Percentiles rank a stretch among this genome's conserved stretches.
These are phyloP conservation scores for Drepana falcataria DNA, from an alignment of 2,888 invertebrate genomes.

Conservation along the genomic window DNA sequence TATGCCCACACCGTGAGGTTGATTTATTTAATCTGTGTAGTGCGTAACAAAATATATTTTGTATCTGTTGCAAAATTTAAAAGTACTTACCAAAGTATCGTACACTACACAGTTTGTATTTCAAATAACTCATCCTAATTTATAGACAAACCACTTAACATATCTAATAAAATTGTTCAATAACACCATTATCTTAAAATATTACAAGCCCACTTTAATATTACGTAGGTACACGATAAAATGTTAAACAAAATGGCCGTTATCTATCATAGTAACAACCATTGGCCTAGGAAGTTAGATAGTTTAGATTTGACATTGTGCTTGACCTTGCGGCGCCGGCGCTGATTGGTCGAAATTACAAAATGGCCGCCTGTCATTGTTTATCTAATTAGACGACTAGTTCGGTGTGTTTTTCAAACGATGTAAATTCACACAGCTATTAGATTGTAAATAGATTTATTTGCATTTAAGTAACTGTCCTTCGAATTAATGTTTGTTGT, in stretches of 20 bases:
- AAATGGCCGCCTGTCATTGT: slow-evolving; percentile 68
- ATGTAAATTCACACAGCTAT: slow-evolving; percentile 26
- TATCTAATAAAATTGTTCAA: not conserved
- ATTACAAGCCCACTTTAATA: not conserved
- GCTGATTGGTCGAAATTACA: slow-evolving; percentile 59
- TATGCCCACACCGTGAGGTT: too few species aligned
- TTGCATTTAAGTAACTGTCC: slow-evolving; percentile 23
- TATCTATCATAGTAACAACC: slow-evolving; percentile 61
- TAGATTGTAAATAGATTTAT: slow-evolving; percentile 18
- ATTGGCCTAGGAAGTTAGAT: slow-evolving; percentile 58
- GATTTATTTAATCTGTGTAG: too few species aligned
- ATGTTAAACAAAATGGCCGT: slow-evolving; percentile 54
- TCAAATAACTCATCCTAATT: not conserved
- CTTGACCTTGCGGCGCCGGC: slow-evolving; percentile 55
- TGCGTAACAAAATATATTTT: too few species aligned
- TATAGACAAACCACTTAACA: not conserved
- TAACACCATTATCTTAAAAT: not conserved
- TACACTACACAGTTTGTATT: not conserved
- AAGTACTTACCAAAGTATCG: not conserved
- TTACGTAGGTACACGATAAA: slow-evolving; percentile 3
- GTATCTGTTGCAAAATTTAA: too few species aligned
- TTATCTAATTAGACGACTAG: slow-evolving; percentile 69
- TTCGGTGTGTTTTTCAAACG: slow-evolving; percentile 56
- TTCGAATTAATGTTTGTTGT: slow-evolving; percentile 13
- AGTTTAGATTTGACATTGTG: slow-evolving; percentile 66